Conservation (phyloP, 1,140 invertebrate genomes). For the Protaetia brevitarsis region DNA sequence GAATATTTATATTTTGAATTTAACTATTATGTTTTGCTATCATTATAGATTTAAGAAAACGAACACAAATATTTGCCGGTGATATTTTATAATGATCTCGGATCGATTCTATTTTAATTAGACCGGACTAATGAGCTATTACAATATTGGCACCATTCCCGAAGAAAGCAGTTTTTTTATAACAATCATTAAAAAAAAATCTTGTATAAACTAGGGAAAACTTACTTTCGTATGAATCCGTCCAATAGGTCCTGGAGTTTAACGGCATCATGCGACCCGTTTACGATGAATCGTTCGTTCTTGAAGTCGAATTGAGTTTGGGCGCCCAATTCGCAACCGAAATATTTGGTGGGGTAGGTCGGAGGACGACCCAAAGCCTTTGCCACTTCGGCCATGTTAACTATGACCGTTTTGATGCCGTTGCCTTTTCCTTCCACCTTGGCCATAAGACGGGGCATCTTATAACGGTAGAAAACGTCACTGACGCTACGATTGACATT, state of each 20-base stretch:
- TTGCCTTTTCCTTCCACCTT: conserved; percentile 97
- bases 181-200: too few species aligned
- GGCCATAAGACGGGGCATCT: conserved; percentile 97
- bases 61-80: too few species aligned
- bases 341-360: conserved; percentile 99
- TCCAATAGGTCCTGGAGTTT: conserved; percentile 96
- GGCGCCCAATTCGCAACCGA: conserved; percentile 98
- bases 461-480: conserved; percentile 99
- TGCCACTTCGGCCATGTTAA: conserved; percentile 98
- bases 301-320: conserved; percentile 98
- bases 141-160: too few species aligned
- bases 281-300: conserved; percentile 99
- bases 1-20: too few species aligned
- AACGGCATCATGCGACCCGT: conserved; percentile 95
- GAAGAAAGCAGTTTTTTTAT: too few species aligned
- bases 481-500: conserved; percentile 96
- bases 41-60: too few species aligned
- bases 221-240: conserved; percentile 64
- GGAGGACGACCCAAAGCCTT: conserved; percentile 96
- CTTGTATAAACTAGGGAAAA: too few species aligned
- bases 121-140: too few species aligned
- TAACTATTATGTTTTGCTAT: too few species aligned
- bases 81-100: too few species aligned
- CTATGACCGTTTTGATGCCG: conserved; percentile 99
- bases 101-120: too few species aligned